Conservation (phyloP, 2,888 invertebrate genomes). For the Drosophila robusta region DNA sequence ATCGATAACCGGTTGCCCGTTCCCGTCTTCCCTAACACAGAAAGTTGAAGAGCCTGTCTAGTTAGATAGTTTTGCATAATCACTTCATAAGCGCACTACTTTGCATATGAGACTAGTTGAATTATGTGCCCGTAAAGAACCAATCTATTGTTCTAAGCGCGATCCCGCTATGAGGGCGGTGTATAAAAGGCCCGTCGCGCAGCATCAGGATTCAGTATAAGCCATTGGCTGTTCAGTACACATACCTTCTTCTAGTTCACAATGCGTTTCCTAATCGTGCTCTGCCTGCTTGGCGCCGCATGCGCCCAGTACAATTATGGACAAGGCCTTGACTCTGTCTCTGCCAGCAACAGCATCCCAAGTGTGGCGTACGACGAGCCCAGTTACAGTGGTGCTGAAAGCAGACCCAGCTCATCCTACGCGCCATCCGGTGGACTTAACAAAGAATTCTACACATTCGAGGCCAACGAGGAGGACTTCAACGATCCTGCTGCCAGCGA, state of each 20-base stretch:
- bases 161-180: conserved; percentile 35
- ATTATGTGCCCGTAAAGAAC: conserved; percentile 67
- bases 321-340: conserved; percentile 48
- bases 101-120: conserved; percentile 74
- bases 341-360: conserved; percentile 53
- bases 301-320: conserved; percentile 79
- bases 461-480: conserved; percentile 76
- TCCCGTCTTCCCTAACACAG: conserved; percentile 58
- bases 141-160: conserved; percentile 60
- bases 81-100: conserved; percentile 75
- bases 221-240: conserved; percentile 58
- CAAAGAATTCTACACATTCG: conserved; percentile 78
- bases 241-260: conserved; percentile 25
- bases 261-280: conserved; percentile 69
- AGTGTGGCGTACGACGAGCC: conserved; percentile 24
- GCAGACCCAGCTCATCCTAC: conserved; percentile 41
- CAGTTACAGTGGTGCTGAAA: conserved; percentile 40
- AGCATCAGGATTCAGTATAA: conserved; percentile 74
- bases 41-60: conserved; percentile 60
- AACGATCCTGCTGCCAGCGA: conserved; percentile 65
- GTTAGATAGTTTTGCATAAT: conserved; percentile 75
- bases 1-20: conserved; percentile 64
- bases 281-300: conserved; percentile 74
- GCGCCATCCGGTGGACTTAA: conserved; percentile 60
- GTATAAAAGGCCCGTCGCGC: conserved; percentile 63